phyloP scores from a whole-genome alignment of 1,140 invertebrate genomes.

The Procambarus clarkii region DNA sequence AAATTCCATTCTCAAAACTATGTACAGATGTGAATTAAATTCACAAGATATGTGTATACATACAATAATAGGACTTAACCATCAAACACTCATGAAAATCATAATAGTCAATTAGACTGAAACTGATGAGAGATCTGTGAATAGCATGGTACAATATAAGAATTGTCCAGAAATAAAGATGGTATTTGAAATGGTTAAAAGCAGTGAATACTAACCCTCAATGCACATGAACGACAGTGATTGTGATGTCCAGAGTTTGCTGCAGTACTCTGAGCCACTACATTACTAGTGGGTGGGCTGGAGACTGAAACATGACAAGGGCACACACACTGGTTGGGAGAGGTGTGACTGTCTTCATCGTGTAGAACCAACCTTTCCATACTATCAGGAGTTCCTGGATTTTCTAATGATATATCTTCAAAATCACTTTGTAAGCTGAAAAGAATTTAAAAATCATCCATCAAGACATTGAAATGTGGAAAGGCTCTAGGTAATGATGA shows the following conservation, averaged over 20 bases:
- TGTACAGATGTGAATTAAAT: no score
- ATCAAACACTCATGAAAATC: no score
- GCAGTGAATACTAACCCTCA: slow-evolving; percentile 11
- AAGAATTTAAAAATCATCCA: background rate
- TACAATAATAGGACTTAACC: no score
- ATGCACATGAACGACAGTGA: slow-evolving; percentile 26
- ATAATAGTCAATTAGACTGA: no score
- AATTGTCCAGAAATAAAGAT: no score
- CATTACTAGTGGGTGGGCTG: background rate
- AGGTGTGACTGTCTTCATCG: slow-evolving; percentile 37
- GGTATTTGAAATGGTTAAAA: background rate
- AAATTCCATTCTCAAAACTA: no score
- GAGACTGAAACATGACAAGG: slow-evolving; percentile 41
- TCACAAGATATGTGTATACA: no score
- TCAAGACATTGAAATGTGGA: no score
- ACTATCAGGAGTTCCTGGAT: slow-evolving; percentile 38
- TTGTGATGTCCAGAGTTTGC: background rate
- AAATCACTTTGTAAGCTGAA: slow-evolving; percentile 50
- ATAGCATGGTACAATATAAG: no score
- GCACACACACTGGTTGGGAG: slow-evolving; percentile 51
- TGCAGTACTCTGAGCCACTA: background rate
- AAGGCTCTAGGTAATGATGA: no score
- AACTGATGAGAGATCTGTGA: no score
- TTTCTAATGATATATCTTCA: slow-evolving; percentile 52
- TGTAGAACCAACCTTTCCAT: slow-evolving; percentile 40